Evolutionary conservation across 1,140 invertebrate species (phyloP).

Genomic region (Cyrtorhinus lividipennis): DNA sequence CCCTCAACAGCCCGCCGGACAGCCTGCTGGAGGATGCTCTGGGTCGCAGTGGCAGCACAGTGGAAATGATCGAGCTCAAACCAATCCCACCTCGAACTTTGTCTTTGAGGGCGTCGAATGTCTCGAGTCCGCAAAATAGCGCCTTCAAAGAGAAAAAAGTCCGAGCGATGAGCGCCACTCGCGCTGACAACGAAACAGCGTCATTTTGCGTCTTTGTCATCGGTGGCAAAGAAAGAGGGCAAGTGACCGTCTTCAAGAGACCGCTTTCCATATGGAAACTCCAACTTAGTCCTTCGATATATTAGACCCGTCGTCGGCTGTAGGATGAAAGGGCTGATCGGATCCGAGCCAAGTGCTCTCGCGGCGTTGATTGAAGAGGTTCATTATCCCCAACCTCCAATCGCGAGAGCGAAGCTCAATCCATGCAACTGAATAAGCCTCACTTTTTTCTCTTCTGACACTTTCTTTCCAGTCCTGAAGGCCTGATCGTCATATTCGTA

Average conservation of each 20-base stretch:
- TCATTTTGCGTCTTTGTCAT: conserved; percentile 46
- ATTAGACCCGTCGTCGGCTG: too few relatives aligned
- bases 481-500: too few relatives aligned
- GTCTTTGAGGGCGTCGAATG: conserved; percentile 26
- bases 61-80: conserved; percentile 27
- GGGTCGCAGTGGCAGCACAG: conserved; percentile 25
- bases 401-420: too few relatives aligned
- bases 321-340: too few relatives aligned
- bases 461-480: too few relatives aligned
- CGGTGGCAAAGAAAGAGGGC: conserved; percentile 49
- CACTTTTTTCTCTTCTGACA: too few relatives aligned
- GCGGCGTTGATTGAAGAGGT: too few relatives aligned
- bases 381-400: too few relatives aligned
- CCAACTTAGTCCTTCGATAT: conserved; percentile 31
- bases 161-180: conserved; percentile 33
- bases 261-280: conserved; percentile 50
- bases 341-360: too few relatives aligned
- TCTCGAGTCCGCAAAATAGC: conserved; percentile 24
- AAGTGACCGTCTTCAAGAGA: conserved; percentile 48
- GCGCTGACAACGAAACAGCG: conserved; percentile 31
- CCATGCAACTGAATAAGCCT: too few relatives aligned
- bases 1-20: conserved; percentile 28
- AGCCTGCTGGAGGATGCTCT: conserved; percentile 28
- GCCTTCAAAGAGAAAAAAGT: conserved; percentile 31
- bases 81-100: conserved; percentile 31